Evolutionary conservation across 2,888 invertebrate species (phyloP), one percentile per base, ranked within the genome.

Genomic region (Exephanes ischioxanthus): DNA sequence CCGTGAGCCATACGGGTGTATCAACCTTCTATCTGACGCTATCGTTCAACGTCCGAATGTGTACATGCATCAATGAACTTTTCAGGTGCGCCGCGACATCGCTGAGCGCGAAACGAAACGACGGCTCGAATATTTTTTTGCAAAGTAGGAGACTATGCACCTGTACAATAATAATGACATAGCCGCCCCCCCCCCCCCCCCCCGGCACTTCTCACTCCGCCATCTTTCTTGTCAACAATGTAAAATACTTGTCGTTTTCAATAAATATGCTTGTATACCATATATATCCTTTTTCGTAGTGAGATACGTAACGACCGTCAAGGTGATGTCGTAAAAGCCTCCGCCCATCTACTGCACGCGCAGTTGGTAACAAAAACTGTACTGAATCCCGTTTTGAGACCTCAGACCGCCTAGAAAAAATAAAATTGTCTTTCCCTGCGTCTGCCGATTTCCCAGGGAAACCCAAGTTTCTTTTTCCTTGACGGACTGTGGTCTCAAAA

Each of bases 11-110:
- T 19, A 19, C 7, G 26, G 75, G 41, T 14, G 30, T 30, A 30
- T 51, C n/a, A 53, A 63, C n/a, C 53, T 53, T 77, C 26, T 53
- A 76, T 53, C 63, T 67, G 55, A 70, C 70, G 61, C 14, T 66
- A 58, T 75, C 72, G 58, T 30, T 77, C 72, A 68, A 70, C 67
- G 30, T 77, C 37, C 11, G 33, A 63, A 63, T 78, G 73, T 78
- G 61, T 33, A 81, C 68, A 61, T 55, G 75, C 78, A 55, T 77
- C 70, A n/a, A 77, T 84, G 45, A 33, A 78, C 73, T 26, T 82
- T 85, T 51, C 80, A 87, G 87, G 78, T 87, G 37, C 76, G 84
- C 66, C 87, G 85, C 37, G 85, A 87, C 79, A 68, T 87, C 11
- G 83, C 85, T 19, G 86, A 87, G 33, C 63, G 67, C 41, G 87